Evolutionary conservation across 2,888 invertebrate genomes (phyloP), one percentile per base, ranked within the genome.

Genomic region (Chalcosyrphus nemorum): DNA sequence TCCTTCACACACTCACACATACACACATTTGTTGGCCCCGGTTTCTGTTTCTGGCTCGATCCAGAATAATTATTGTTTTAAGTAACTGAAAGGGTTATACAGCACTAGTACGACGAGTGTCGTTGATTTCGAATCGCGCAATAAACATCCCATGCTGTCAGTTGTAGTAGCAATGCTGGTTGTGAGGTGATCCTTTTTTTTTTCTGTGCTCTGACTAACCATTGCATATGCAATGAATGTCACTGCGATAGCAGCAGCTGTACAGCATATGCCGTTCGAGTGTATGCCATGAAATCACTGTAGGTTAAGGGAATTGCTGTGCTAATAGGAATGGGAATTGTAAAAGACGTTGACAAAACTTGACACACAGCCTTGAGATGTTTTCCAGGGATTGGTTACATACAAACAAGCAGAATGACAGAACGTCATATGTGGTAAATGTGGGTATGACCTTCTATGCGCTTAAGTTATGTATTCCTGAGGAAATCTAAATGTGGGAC

Each of bases 161-260:
- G 81, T 70, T 54, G 50, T 65, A 19, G 2, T 6, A 56, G 41
- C 43, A 59, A 45, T 32, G 9, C 27, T 4, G 32, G 47, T 70
- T 35, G 43, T 4, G 27, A 41, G 11, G 52, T 54, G 43, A 66
- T 65, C 41, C 50, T 47, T 59, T 47, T 59, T 59, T 68, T 52
- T 47, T 59, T 47, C 52, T 59, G 59, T 52, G 17, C 43, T 13
- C 43, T 47, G 50, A 35, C 45, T 66, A 38, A 45, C 32, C 72
- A 43, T 78, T 82, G 82, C 66, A 82, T 82, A 78, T 82, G 82
- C 78, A 82, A 82, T 82, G 82, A 82, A 72, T 77, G 77, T 82
- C 76, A 76, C 52, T 50, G 65, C 47, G 50, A 74, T 59, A 52
- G 32, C 27, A 52, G 32, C 27, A 66, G 61, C 56, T 71, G 43